Conservation (phyloP, 2,888 invertebrate genomes). For the Therioaphis trifolii region DNA sequence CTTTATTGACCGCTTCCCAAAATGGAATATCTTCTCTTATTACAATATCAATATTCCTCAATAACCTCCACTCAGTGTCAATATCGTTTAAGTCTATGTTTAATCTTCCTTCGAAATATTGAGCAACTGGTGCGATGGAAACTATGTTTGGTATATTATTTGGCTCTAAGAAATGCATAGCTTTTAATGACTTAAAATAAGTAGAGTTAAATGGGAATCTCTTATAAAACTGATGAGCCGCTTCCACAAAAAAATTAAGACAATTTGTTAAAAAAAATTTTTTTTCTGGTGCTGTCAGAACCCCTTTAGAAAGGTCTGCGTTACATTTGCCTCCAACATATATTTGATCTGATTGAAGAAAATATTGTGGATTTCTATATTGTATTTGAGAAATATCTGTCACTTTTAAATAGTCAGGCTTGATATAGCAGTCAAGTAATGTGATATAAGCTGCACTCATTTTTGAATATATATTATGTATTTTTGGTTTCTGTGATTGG, state of each 20-base stretch:
- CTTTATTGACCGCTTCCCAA: background rate
- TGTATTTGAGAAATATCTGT: background rate
- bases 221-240: background rate
- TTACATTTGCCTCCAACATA: too few relatives aligned
- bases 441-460: background rate
- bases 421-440: background rate
- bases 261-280: too few relatives aligned
- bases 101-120: background rate
- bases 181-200: background rate
- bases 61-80: background rate
- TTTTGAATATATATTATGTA: background rate
- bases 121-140: background rate
- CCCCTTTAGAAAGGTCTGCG: too few relatives aligned
- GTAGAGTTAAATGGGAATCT: background rate
- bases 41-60: background rate
- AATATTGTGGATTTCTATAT: background rate
- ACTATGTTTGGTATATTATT: background rate
- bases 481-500: slow-evolving; percentile 34
- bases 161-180: background rate
- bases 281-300: too few relatives aligned
- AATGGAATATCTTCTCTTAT: background rate
- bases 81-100: background rate
- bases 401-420: slow-evolving; percentile 18
- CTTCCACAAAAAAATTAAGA: slow-evolving; percentile 4
- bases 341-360: background rate